A percentile compares a stretch with the other conserved stretches of the same genome.
These are phyloP conservation scores for Ceratitis capitata DNA, from an alignment of 1,140 invertebrate species.

Conservation along the genomic window DNA sequence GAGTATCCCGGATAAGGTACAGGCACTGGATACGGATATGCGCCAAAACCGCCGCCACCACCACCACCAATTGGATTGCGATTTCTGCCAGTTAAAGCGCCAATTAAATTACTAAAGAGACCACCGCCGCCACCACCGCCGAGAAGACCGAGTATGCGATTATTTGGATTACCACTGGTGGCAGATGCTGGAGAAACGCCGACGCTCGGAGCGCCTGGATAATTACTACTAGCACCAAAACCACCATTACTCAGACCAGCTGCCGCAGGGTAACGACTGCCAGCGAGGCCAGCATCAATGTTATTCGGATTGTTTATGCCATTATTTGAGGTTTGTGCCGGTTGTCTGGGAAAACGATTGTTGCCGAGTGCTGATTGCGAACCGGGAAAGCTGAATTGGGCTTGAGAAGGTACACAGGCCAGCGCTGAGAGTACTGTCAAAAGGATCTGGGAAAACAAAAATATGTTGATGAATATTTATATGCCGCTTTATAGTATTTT, in stretches of 20 bases:
- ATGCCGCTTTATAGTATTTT: background rate
- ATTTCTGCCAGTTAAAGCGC: background rate
- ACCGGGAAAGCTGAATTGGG: background rate
- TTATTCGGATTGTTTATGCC: background rate
- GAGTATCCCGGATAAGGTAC: background rate
- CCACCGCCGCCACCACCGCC: background rate
- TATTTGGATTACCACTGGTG: background rate
- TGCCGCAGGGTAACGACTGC: background rate
- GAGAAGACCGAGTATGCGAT: background rate
- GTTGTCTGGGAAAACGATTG: background rate
- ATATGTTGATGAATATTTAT: too few relatives aligned
- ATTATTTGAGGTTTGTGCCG: background rate
- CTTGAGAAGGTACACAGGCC: background rate
- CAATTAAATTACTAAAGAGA: background rate
- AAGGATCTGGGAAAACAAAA: background rate
- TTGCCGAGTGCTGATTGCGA: background rate
- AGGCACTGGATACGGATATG: slow-evolving; percentile 2
- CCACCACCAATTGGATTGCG: background rate
- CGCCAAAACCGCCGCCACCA: background rate
- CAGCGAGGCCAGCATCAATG: background rate
- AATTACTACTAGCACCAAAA: background rate
- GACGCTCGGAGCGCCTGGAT: background rate
- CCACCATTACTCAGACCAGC: background rate
- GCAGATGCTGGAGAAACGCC: background rate
- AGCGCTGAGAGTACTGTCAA: background rate